A percentile compares a stretch with the other conserved stretches of the same genome.
phyloP scores from a whole-genome alignment of 1,140 invertebrate species.

The Conus betulinus region DNA sequence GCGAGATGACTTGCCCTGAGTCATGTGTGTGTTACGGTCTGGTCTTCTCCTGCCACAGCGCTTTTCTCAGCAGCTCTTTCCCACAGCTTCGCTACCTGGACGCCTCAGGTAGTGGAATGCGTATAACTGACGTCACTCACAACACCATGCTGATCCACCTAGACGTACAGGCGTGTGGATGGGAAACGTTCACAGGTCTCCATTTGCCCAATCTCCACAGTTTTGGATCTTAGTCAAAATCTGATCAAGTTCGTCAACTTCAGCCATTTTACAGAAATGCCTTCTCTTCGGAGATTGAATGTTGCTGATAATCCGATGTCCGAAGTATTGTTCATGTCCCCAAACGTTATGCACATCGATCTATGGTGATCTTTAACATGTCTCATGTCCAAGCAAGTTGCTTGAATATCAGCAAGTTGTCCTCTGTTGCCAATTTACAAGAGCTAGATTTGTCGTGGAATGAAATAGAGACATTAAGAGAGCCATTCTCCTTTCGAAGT shows the following conservation, averaged over 20 bases:
- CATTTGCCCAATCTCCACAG: constrained; percentile 26
- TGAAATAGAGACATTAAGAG: neutral
- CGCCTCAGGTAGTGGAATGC: neutral
- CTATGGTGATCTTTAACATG: neutral
- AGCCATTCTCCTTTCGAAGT: neutral
- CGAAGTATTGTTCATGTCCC: neutral
- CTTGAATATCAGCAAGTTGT: neutral
- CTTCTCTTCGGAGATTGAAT: neutral
- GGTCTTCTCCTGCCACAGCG: constrained; percentile 21
- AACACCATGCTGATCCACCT: constrained; percentile 36
- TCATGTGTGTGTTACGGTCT: constrained; percentile 28
- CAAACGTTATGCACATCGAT: neutral
- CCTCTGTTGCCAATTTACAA: neutral
- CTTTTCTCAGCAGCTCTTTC: neutral
- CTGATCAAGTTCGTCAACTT: neutral
- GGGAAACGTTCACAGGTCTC: neutral
- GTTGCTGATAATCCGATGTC: neutral
- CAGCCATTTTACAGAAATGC: neutral
- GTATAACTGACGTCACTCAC: neutral
- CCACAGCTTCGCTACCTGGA: constrained; percentile 28
- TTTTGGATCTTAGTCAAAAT: constrained; percentile 32
- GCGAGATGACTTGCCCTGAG: constrained; percentile 35
- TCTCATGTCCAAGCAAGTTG: neutral
- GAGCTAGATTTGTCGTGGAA: neutral
- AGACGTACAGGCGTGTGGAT: neutral